A percentile compares a stretch with the other conserved stretches of the same genome.
Evolutionary conservation across 2,888 invertebrate genomes (phyloP).

Genomic region (Amblyjoppa proteus): DNA sequence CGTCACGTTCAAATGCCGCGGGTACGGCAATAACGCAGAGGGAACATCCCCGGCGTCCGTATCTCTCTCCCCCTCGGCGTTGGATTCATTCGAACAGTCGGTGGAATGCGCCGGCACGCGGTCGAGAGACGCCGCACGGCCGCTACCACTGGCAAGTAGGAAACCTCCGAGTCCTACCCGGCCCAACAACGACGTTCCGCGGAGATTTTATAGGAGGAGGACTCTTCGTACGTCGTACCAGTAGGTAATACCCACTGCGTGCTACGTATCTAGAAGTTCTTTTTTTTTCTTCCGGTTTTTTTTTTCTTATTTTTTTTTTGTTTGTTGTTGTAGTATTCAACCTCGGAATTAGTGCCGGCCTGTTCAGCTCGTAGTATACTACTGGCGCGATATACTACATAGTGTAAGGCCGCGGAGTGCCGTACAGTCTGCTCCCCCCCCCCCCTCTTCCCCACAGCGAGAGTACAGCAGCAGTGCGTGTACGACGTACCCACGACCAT

Average conservation of each 20-base stretch:
- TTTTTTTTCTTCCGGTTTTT: not conserved
- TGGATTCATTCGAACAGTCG: slow-evolving; percentile 67
- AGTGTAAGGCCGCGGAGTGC: not conserved
- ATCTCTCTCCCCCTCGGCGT: slow-evolving; percentile 5
- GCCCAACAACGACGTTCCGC: slow-evolving; percentile 42
- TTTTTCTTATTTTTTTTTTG: slow-evolving; percentile 54
- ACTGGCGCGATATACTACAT: slow-evolving; percentile 23
- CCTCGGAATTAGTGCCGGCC: slow-evolving; percentile 52
- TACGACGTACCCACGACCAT: slow-evolving; percentile 65
- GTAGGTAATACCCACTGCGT: slow-evolving; percentile 46
- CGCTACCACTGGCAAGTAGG: slow-evolving; percentile 29
- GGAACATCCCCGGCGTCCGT: not conserved
- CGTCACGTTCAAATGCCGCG: slow-evolving; percentile 61
- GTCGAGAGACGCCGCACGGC: slow-evolving; percentile 45
- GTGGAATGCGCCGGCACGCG: slow-evolving; percentile 66
- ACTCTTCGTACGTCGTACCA: slow-evolving; percentile 34
- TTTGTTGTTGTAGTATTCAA: slow-evolving; percentile 52
- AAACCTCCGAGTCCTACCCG: slow-evolving; percentile 29
- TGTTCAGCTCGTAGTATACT: slow-evolving; percentile 45
- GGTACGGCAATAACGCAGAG: slow-evolving; percentile 53
- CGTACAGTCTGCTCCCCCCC: slow-evolving; percentile 20
- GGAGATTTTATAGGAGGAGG: slow-evolving; percentile 56
- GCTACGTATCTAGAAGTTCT: slow-evolving; percentile 56
- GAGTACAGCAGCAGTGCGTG: slow-evolving; percentile 62
- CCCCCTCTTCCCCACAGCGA: slow-evolving; percentile 27